These are phyloP conservation scores for Eubucco bourcierii DNA, from an alignment of 2,113 vertebrate species.

Conservation along the genomic window DNA sequence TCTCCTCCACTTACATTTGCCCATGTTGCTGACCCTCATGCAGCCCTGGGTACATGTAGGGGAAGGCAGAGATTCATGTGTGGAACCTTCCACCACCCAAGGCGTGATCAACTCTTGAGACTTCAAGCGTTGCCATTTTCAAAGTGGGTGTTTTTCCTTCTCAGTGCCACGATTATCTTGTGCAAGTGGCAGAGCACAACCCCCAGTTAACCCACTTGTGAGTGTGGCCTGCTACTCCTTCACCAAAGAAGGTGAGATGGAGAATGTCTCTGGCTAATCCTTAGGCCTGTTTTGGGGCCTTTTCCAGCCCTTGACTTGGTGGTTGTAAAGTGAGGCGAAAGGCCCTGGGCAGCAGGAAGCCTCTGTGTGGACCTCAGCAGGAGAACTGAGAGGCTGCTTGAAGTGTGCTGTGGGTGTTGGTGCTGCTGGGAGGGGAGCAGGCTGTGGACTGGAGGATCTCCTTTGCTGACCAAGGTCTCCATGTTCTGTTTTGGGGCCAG, in stretches of 20 bases:
- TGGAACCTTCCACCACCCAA: background rate
- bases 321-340: background rate
- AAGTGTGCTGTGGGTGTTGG: background rate
- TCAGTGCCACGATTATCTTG: accelerated
- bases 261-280: background rate
- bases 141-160: background rate
- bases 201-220: background rate
- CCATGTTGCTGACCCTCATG: accelerated
- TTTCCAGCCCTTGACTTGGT: background rate
- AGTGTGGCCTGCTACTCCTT: background rate
- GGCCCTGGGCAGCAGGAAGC: background rate
- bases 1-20: background rate
- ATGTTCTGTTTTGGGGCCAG: constrained; percentile 66
- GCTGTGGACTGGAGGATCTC: background rate
- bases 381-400: background rate
- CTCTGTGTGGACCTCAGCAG: background rate
- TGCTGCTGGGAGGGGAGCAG: background rate
- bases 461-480: background rate
- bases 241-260: background rate
- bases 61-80: accelerated
- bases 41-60: accelerated
- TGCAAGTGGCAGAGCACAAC: accelerated
- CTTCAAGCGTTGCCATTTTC: background rate
- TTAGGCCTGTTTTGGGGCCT: background rate
- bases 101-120: background rate